Base-by-base conservation (phyloP, 2,113 vertebrate genomes). In the Telmatochromis bifrenatus region DNA sequence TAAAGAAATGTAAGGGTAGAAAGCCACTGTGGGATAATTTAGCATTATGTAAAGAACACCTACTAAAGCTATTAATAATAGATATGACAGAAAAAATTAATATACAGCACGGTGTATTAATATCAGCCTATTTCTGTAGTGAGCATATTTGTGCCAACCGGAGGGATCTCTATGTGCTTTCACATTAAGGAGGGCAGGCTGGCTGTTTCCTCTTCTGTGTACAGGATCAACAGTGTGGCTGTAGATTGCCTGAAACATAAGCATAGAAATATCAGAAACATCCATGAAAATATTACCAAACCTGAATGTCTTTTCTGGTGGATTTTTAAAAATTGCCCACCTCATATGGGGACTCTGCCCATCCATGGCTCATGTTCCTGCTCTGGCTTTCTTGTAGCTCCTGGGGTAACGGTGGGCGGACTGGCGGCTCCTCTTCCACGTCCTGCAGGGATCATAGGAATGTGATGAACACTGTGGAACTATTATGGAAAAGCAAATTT, bases 351-450 rank as follows among this genome's bases (percentile, higher is more conserved):
- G 90, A 89, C 58, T 95, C 95, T 28, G 80, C 80, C 90, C 94
- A 95, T 39, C 82, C 91, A 7, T 81, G 86, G 53, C 84, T 39
- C 49, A 47, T 77, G n/a, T 91, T 92, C 81, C 86, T 81, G 60
- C 55, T 87, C 23, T 90, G 88, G 82, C 45, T 83, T 75, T 90
- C 89, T 85, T 93, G 93, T 13, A 96, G 81, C 81, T 96, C 94
- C 89, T 92, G 90, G 58, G 96, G 96, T 89, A 97, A 91, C 1
- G 96, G 96, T 12, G 96, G 96, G 4, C 95, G 95, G 13, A 86
- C 73, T 14, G 96, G 96, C 12, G 95, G 91, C n/a, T 94, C 93
- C 33, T 84, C 88, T 79, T 96, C 95, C 49, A 84, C 60, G 23
- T 92, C 95, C 95, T 97, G 80, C 73, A 62, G 77, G 17, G 14